phyloP scores from a whole-genome alignment of 2,797 vertebrate species.

The Lutjanus campechanus region DNA sequence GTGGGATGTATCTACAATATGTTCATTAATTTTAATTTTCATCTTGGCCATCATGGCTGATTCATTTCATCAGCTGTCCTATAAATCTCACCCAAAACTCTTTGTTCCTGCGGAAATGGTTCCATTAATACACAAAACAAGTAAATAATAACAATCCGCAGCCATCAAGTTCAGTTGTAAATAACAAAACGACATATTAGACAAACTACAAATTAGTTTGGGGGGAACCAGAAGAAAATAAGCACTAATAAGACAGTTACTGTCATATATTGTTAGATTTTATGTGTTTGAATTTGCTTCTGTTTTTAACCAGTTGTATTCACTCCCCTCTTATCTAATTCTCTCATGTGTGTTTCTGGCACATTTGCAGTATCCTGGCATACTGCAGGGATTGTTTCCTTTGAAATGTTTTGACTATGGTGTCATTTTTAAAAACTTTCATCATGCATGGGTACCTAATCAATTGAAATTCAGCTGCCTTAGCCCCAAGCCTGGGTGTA shows the following conservation, averaged over 20 bases:
- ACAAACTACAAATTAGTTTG: conserved; percentile 72
- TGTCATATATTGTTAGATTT: conserved; percentile 71
- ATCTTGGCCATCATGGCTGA: not conserved
- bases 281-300: conserved; percentile 63
- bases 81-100: conserved; percentile 25
- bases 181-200: conserved; percentile 69
- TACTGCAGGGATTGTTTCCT: conserved; percentile 72
- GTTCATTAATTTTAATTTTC: not conserved
- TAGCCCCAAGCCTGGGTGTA: conserved; percentile 69
- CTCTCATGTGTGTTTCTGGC: conserved; percentile 78
- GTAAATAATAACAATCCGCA: conserved; percentile 50
- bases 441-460: conserved; percentile 78
- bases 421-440: conserved; percentile 82
- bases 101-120: conserved; percentile 43
- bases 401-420: conserved; percentile 79
- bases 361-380: conserved; percentile 69
- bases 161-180: conserved; percentile 52
- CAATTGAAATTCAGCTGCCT: conserved; percentile 79
- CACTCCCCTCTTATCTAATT: conserved; percentile 71
- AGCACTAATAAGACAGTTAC: conserved; percentile 70
- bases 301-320: conserved; percentile 60
- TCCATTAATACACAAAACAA: conserved; percentile 38
- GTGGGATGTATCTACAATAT: too few species aligned
- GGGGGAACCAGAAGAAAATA: conserved; percentile 55
- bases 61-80: conserved; percentile 30